Base-by-base conservation (phyloP, 2,888 invertebrate genomes). In the Ochropleura plecta region DNA sequence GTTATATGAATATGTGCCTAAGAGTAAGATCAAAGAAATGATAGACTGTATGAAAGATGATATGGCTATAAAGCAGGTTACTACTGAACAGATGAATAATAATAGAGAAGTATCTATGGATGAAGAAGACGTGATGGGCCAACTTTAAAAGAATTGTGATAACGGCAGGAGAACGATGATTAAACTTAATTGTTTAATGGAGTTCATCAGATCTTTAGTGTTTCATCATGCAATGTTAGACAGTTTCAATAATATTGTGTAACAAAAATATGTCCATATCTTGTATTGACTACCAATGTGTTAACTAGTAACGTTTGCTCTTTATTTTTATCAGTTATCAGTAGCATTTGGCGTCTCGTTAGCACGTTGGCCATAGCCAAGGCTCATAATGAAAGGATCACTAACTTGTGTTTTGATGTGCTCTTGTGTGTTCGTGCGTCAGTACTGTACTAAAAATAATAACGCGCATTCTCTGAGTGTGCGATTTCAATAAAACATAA, bases 401-500 rank as follows among this genome's bases (percentile, higher is more conserved):
- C 90, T 87, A 86, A 86, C 84, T 82, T 87, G 82, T 92, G 91
- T 90, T 92, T 91, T 90, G 86, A 88, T 88, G 85, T 81, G 88
- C 73, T 89, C 78, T 90, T 90, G 81, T 86, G 86, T 88, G 79
- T 86, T 88, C 92, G 91, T 95, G 94, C 94, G 92, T 93, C 92
- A 93, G 88, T 89, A 88, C 86, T 89, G 83, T 88, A 91, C 88
- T 88, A 91, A 90, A 93, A 93, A 94, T 91, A 94, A 92, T 85
- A 90, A 90, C 88, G 89, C 90, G 89, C 88, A 91, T 92, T 90
- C 91, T 90, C 83, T 86, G 70, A 90, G 91, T 94, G 87, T 94
- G 91, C 91, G 84, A 81, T 92, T 91, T 87, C 91, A 93, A 95
- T 95, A 89, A 91, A 86, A 70, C 48, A 64, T 94, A 94, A 96